A percentile compares a stretch with the other conserved stretches of the same genome.
These are phyloP conservation scores for Tangara arthus DNA, from an alignment of 2,797 vertebrate genomes.

Conservation along the genomic window DNA sequence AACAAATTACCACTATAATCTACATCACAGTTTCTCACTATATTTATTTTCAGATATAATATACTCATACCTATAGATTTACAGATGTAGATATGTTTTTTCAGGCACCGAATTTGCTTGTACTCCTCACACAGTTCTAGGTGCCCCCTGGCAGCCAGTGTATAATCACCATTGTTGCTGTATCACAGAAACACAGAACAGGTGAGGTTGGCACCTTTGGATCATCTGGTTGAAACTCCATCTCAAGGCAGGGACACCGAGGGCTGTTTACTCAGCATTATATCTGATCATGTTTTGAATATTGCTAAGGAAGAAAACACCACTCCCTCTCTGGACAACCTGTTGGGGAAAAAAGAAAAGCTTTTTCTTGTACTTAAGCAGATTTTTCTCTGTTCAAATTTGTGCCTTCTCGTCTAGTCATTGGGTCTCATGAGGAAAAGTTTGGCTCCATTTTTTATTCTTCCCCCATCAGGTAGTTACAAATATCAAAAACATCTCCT, in stretches of 20 bases:
- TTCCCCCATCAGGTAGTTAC: background rate
- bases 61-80: background rate
- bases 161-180: background rate
- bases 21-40: background rate
- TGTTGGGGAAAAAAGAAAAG: fast-evolving
- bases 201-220: background rate
- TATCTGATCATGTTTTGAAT: background rate
- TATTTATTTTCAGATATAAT: background rate
- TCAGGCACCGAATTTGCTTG: background rate
- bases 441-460: background rate
- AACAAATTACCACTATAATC: background rate
- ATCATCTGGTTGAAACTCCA: background rate
- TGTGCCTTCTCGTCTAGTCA: background rate
- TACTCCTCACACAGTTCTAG: fast-evolving
- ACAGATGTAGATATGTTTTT: background rate
- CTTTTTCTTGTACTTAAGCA: background rate
- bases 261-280: background rate
- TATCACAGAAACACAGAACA: background rate
- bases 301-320: background rate
- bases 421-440: background rate
- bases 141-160: fast-evolving
- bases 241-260: background rate
- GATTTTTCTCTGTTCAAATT: background rate
- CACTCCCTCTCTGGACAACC: background rate
- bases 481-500: background rate